Evolutionary conservation across 2,113 vertebrate genomes (phyloP), one percentile per base, ranked within the genome.

Genomic region (Hippotragus niger): DNA sequence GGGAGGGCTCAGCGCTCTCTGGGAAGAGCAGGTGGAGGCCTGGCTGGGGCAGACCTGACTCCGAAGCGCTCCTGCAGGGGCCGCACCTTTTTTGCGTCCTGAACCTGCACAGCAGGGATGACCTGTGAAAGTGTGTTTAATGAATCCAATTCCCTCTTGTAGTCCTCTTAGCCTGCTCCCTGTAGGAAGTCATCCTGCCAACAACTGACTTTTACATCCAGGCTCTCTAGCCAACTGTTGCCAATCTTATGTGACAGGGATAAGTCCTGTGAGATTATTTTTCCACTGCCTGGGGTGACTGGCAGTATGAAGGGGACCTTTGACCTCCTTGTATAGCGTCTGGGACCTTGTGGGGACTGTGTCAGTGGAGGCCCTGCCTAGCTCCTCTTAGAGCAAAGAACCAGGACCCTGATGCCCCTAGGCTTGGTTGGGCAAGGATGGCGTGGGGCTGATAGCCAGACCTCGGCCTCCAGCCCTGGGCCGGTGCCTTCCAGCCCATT

Each of bases 401-500:
- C 86, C 52, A 14, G 90, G 36, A 17, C 53, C 62, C 81, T 76
- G 33, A 9, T 16, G 4, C 16, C 47, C 17, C 80, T n/a, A 17
- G 67, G 86, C 89, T 74, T 87, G 78, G 19, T 82, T 25, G 43
- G 76, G 58, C 74, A 88, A 84, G 93, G 27, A 19, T 40, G 88
- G 71, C 2, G 0, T 74, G 85, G 95, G 86, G 57, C 64, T 3
- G 2, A 5, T 53, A 60, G 81, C 71, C 85, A 83, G 88, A 40
- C 74, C 87, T 67, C 45, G 53, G 91, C 76, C 45, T 21, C 43
- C 45, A 50, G 80, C 25, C 88, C 55, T 82, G 58, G 90, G 94
- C 78, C 27, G 84, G 95, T 98, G 97, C 97, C 97, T 97, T 97
- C 60, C 47, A 78, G 19, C 52, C 80, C 40, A 8, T 62, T 62